Conservation (phyloP, 2,888 invertebrate species). For the Formica aserva region DNA sequence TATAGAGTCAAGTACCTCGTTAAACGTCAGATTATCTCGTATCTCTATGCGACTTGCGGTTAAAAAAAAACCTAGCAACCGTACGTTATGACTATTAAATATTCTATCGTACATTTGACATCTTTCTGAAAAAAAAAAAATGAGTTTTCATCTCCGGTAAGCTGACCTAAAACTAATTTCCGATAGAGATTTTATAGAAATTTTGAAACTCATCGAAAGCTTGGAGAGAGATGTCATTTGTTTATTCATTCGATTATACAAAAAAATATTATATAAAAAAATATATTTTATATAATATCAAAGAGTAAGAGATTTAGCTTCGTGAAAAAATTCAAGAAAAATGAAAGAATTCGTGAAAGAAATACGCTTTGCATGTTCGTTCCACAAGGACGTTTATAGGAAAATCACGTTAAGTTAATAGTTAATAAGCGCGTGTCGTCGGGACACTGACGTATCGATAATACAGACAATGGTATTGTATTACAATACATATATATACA, state of each 20-base stretch:
- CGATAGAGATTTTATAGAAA: neutral
- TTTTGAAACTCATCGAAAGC: neutral
- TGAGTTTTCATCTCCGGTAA: neutral
- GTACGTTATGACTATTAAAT: neutral
- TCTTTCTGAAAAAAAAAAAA: neutral
- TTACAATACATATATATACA: neutral
- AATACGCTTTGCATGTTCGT: slow-evolving; percentile 1
- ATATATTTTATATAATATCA: too few relatives aligned
- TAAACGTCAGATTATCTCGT: slow-evolving; percentile 40
- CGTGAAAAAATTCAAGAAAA: neutral
- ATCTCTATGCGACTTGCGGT: neutral
- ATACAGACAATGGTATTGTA: neutral
- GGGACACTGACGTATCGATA: neutral
- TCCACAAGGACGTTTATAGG: neutral
- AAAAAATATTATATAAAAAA: too few relatives aligned
- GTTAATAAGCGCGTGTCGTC: neutral
- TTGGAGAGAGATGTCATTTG: neutral
- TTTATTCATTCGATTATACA: neutral
- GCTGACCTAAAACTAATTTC: slow-evolving; percentile 7
- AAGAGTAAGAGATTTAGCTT: neutral
- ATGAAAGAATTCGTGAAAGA: neutral
- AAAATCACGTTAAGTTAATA: neutral
- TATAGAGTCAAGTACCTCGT: slow-evolving; percentile 45
- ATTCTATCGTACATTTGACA: slow-evolving; percentile 3
- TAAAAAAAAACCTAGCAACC: neutral